phyloP scores from a whole-genome alignment of 2,797 vertebrate species.

The Poecilia gillii region DNA sequence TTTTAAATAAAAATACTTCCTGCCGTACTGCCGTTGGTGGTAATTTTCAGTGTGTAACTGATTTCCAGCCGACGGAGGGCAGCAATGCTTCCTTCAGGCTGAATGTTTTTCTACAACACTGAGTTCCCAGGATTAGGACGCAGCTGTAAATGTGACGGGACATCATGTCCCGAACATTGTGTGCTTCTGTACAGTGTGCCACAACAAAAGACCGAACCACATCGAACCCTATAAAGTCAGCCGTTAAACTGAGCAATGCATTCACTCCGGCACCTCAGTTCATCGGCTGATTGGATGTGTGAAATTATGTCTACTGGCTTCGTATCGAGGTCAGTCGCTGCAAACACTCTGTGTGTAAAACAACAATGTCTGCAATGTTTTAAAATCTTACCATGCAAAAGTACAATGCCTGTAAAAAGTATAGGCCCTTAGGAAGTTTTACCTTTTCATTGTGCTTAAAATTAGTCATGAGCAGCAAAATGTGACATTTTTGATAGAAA shows the following conservation, averaged over 20 bases:
- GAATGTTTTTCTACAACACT: slow-evolving; percentile 10
- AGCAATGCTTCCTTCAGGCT: slow-evolving; percentile 19
- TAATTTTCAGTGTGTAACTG: neutral
- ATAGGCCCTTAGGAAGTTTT: neutral
- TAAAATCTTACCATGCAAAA: neutral
- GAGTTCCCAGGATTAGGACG: slow-evolving; percentile 16
- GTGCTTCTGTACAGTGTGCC: slow-evolving; percentile 30
- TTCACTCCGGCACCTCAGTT: neutral
- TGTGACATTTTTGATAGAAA: neutral
- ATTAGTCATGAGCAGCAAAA: neutral
- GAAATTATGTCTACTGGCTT: neutral
- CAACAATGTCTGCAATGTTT: neutral
- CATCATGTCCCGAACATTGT: slow-evolving; percentile 56
- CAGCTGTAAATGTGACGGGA: slow-evolving; percentile 42
- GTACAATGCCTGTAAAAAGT: neutral
- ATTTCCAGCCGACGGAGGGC: slow-evolving; percentile 27
- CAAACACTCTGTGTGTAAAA: neutral
- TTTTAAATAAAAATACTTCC: too few species aligned
- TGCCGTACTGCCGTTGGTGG: neutral
- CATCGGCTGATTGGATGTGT: neutral
- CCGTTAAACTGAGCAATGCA: neutral
- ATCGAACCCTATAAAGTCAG: neutral
- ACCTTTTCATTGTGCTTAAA: neutral
- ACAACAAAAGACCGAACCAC: slow-evolving; percentile 3
- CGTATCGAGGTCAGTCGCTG: neutral